Conservation (phyloP, 2,113 vertebrate species). For the Campylomormyrus numenius region DNA sequence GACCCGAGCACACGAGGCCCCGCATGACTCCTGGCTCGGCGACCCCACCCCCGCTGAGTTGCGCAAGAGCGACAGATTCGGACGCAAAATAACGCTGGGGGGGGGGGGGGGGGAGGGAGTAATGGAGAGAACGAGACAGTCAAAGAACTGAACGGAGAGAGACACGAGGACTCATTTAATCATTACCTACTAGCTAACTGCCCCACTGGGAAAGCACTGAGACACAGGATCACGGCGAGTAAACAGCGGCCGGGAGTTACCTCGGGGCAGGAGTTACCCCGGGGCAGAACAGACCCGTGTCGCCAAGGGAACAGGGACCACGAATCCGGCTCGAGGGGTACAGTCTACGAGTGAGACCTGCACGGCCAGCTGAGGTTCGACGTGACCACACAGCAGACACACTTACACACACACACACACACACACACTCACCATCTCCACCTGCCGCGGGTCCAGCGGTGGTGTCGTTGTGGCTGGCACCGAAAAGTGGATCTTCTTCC, state of each 20-base stretch:
- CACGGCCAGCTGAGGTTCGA: background rate
- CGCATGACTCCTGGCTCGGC: background rate
- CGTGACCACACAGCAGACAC: background rate
- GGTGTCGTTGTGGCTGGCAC: slow-evolving; percentile 69
- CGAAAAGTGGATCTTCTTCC: slow-evolving; percentile 90
- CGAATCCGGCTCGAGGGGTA: background rate
- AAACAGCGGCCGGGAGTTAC: background rate
- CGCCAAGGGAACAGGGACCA: background rate
- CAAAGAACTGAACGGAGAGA: background rate
- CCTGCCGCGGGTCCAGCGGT: slow-evolving; percentile 86
- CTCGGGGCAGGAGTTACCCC: too few species aligned
- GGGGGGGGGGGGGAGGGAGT: background rate
- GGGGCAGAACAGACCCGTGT: background rate
- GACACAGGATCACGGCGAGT: background rate
- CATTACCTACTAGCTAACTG: background rate
- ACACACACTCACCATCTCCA: slow-evolving; percentile 81
- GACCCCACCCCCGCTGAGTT: background rate
- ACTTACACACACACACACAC: slow-evolving; percentile 7
- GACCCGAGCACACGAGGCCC: background rate
- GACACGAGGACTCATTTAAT: background rate
- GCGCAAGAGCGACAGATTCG: background rate
- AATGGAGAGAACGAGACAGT: background rate
- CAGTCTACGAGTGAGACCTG: background rate
- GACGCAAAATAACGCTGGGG: background rate
- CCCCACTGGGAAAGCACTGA: background rate